Conservation (phyloP, 2,113 vertebrate species). For the Uria lomvia region DNA sequence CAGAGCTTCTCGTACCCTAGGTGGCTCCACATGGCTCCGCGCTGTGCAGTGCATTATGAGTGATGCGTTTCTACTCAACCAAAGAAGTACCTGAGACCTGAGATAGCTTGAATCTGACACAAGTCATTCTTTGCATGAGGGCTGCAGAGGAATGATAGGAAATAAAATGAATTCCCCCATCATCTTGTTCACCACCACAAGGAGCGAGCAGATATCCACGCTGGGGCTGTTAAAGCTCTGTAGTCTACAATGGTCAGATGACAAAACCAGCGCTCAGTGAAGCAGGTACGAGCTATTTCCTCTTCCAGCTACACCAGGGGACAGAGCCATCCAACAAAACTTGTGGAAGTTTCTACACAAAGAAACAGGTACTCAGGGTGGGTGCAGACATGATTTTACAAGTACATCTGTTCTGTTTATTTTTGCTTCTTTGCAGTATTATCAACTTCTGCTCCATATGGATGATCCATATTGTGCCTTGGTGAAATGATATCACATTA, state of each 20-base stretch:
- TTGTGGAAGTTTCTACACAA: conserved; percentile 68
- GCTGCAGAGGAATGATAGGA: not conserved
- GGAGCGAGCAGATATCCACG: not conserved
- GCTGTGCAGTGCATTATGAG: not conserved
- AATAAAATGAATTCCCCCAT: not conserved
- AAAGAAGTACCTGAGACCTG: not conserved
- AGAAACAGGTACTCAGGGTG: conserved; percentile 74
- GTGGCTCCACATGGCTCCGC: not conserved
- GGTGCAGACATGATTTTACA: conserved; percentile 76
- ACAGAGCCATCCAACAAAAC: conserved; percentile 47
- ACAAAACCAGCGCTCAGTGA: not conserved
- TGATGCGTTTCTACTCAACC: not conserved
- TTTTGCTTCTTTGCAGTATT: conserved; percentile 78
- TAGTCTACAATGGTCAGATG: accelerated
- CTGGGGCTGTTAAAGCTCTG: not conserved
- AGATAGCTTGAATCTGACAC: not conserved
- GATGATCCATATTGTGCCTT: conserved; percentile 81
- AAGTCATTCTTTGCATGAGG: not conserved
- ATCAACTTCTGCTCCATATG: conserved; percentile 82
- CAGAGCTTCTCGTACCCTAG: not conserved
- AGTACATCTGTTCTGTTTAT: conserved; percentile 84
- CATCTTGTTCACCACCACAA: not conserved
- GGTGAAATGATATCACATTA: conserved; percentile 78
- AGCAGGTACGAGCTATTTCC: not conserved
- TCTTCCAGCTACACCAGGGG: conserved; percentile 10